These are phyloP conservation scores for Pristiophorus japonicus DNA, from an alignment of 2,113 vertebrate species.

Conservation along the genomic window DNA sequence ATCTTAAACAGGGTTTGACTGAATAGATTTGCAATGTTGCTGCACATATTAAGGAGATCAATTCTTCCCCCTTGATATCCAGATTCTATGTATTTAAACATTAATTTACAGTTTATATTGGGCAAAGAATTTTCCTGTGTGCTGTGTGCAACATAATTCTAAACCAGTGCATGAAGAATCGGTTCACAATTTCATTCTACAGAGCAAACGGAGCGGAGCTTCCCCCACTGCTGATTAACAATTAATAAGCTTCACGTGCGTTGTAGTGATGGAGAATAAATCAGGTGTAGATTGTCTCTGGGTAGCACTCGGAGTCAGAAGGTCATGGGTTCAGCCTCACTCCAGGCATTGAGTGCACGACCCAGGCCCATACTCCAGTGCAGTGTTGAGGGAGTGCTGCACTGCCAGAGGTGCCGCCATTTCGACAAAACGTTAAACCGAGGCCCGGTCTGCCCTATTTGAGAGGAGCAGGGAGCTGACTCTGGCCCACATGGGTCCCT, in stretches of 20 bases:
- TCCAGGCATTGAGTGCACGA: neutral
- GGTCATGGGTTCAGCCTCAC: neutral
- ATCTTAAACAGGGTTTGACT: neutral
- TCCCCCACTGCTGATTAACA: neutral
- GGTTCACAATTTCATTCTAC: neutral
- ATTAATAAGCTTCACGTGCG: neutral
- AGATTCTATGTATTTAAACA: neutral
- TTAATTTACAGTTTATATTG: constrained; percentile 15
- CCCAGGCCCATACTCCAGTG: neutral
- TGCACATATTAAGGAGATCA: neutral
- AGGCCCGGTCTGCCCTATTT: neutral
- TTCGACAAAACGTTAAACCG: neutral
- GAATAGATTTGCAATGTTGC: neutral
- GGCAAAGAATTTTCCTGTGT: neutral
- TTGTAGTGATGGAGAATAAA: neutral
- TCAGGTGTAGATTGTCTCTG: neutral
- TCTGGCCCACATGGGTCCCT: neutral
- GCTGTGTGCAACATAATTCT: neutral
- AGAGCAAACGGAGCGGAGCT: neutral
- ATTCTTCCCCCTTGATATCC: neutral
- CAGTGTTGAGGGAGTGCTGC: neutral
- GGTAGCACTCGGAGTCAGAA: neutral
- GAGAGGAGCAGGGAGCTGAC: neutral
- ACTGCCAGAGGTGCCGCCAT: neutral
- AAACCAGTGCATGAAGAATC: neutral